phyloP scores from a whole-genome alignment of 2,113 vertebrate species.

The Falco punctatus region DNA sequence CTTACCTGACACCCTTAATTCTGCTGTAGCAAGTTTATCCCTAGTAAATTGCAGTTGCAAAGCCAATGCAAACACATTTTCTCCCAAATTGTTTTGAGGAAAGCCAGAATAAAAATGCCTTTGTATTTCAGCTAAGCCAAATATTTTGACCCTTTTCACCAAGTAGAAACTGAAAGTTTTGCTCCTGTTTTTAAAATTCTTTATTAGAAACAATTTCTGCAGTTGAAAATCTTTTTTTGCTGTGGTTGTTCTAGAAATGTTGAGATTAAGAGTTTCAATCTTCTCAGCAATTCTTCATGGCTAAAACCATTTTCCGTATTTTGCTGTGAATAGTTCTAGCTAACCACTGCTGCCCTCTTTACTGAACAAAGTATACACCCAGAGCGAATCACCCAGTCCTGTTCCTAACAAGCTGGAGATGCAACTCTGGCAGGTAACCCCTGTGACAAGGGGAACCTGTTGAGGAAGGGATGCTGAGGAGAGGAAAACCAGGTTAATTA shows the following conservation, averaged over 20 bases:
- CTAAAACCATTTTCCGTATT: neutral
- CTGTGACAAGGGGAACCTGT: neutral
- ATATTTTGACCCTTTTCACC: neutral
- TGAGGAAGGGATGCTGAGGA: neutral
- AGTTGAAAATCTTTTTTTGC: neutral
- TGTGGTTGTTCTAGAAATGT: neutral
- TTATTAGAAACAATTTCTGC: neutral
- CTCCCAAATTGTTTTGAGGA: neutral
- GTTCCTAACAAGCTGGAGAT: neutral
- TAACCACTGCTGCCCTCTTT: neutral
- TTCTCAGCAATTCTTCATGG: neutral
- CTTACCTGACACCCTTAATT: neutral
- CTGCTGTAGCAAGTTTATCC: neutral
- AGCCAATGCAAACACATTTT: neutral
- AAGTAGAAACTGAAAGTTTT: neutral
- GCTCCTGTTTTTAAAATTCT: neutral
- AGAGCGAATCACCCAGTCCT: neutral
- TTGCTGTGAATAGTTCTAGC: neutral
- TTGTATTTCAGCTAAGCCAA: neutral
- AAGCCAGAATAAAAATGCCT: neutral
- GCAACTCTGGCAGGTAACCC: neutral
- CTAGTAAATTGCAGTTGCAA: neutral
- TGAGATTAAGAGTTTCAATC: neutral
- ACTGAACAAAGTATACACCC: neutral
- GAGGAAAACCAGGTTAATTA: neutral